A percentile compares a stretch with the other conserved stretches of the same genome.
These are phyloP conservation scores for Propithecus deckenii DNA, from an alignment of 2,797 vertebrate species.

Conservation along the genomic window DNA sequence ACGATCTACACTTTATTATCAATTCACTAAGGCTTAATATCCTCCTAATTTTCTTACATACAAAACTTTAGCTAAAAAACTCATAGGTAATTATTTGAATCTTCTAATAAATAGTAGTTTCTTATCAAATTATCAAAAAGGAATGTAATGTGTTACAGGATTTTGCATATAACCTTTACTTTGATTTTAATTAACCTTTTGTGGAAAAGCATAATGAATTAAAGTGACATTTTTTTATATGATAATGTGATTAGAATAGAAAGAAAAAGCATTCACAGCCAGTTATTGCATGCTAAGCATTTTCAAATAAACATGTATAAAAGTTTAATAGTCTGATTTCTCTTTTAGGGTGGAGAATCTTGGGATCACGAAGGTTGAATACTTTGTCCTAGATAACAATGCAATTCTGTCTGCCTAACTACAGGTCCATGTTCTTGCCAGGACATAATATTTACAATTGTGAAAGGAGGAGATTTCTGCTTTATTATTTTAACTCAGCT, in stretches of 20 bases:
- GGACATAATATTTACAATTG: not conserved
- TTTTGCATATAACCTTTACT: not conserved
- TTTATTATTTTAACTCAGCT: slow-evolving; percentile 26
- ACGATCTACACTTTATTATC: not conserved
- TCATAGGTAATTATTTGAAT: not conserved
- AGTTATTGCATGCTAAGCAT: not conserved
- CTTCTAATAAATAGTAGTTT: not conserved
- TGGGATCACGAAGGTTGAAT: not conserved
- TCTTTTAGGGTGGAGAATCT: not conserved
- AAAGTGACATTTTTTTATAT: not conserved
- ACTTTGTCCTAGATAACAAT: not conserved
- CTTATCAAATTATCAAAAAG: not conserved
- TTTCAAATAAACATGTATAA: not conserved
- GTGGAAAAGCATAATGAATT: not conserved
- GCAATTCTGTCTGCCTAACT: not conserved
- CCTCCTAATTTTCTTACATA: not conserved
- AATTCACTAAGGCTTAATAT: not conserved
- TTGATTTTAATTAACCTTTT: slow-evolving; percentile 28
- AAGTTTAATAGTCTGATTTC: not conserved
- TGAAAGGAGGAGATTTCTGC: not conserved
- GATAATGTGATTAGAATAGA: not conserved
- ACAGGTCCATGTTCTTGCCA: not conserved
- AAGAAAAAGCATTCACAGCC: not conserved
- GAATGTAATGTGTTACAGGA: not conserved
- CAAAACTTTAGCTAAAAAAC: not conserved